Percentiles rank a stretch among this genome's conserved stretches.
Conservation (phyloP, 1,140 invertebrate genomes). For the Papilio glaucus region DNA sequence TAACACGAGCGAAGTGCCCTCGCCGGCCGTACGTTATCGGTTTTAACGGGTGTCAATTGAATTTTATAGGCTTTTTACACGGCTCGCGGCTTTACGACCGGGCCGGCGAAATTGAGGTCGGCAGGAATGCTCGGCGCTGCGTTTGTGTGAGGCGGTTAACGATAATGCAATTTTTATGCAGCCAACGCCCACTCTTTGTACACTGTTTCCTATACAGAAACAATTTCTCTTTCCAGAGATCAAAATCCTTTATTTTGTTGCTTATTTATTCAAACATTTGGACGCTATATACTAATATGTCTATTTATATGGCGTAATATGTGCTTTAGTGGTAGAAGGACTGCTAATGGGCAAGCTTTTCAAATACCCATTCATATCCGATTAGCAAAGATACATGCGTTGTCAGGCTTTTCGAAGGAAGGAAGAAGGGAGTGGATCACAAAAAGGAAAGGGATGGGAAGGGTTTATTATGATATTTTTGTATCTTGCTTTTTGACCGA, state of each 20-base stretch:
- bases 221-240: neutral
- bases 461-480: no score
- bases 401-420: no score
- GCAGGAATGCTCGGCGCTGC: conserved; percentile 29
- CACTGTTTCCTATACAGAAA: neutral
- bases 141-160: conserved; percentile 32
- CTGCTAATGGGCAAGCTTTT: no score
- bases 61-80: conserved; percentile 58
- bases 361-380: no score
- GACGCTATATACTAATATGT: no score
- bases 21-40: conserved; percentile 42
- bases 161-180: conserved; percentile 37
- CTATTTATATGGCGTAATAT: no score
- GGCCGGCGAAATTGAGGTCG: conserved; percentile 50
- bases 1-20: conserved; percentile 37
- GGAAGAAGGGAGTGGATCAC: no score
- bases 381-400: no score
- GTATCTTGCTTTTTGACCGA: no score
- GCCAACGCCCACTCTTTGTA: neutral
- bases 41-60: conserved; percentile 58
- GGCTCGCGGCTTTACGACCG: conserved; percentile 51
- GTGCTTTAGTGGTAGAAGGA: no score
- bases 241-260: neutral
- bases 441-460: no score
- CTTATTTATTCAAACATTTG: no score